Evolutionary conservation across 1,140 invertebrate species (phyloP), one percentile per base, ranked within the genome.

Genomic region (Meloidogyne hapla): DNA sequence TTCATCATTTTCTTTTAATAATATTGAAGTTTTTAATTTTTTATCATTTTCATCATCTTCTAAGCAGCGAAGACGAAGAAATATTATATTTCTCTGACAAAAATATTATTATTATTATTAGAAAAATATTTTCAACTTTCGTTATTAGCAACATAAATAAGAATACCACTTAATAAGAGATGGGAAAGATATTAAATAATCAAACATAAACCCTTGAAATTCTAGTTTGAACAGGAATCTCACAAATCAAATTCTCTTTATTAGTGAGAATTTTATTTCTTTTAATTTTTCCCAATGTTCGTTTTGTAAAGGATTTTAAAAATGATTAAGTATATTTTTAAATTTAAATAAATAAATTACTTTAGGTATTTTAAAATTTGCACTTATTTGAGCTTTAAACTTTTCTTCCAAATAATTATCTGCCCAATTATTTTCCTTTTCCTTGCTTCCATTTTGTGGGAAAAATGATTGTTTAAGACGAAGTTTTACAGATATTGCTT

Each of bases 351-450:
- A 18, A 18, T 18, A 13, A 64, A 61, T 4, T 38, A 63, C 71
- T 63, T 73, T 63, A 40, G 61, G 61, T 61, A 63, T 73, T 63
- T 73, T 73, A 64, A 73, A 26, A 33, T 73, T 61, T 38, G 13
- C 40, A 25, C 56, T 64, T 38, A 73, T n/a, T 61, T 73, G 71
- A 42, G 25, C 23, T 33, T 73, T 73, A 64, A 73, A 73, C 38
- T 73, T 73, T 38, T 63, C 56, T 40, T 73, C 71, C 9, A 73
- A 64, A 63, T 63, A 56, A 73, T 73, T 73, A 64, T 73, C 71
- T 38, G 25, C 71, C 71, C 21, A 73, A 73, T 73, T 73, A 21
- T 23, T 73, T n/a, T 26, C 64, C 1, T 40, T 33, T 40, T 61
- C 26, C 38, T 40, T 13, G 4, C n/a, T 42, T 15, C 26, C 48